Percentiles rank a stretch among this genome's conserved stretches.
phyloP scores from a whole-genome alignment of 2,113 vertebrate genomes.

The Takifugu flavidus region DNA sequence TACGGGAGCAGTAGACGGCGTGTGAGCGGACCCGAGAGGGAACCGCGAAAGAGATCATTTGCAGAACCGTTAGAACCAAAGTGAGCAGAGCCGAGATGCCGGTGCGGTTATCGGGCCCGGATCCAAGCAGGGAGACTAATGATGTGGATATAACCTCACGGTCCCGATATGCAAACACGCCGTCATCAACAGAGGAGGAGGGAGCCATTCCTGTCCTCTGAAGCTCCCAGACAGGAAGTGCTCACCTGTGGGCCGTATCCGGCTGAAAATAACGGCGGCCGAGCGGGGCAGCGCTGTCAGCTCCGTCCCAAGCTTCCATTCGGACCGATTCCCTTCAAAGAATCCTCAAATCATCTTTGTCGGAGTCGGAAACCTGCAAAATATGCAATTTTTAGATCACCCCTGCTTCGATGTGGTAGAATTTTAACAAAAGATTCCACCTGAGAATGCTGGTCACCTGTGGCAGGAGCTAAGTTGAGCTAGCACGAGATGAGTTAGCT shows the following conservation, averaged over 20 bases:
- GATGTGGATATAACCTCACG: constrained; percentile 46
- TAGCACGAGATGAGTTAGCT: too few relatives aligned
- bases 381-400: too few relatives aligned
- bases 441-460: too few relatives aligned
- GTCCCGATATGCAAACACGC: constrained; percentile 57
- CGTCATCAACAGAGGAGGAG: constrained; percentile 42
- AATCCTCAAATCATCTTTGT: too few relatives aligned
- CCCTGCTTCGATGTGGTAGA: too few relatives aligned
- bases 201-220: constrained; percentile 21
- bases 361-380: too few relatives aligned
- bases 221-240: constrained; percentile 24
- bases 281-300: background rate
- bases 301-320: background rate
- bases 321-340: too few relatives aligned
- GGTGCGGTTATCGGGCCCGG: constrained; percentile 35
- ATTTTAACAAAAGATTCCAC: too few relatives aligned
- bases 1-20: constrained; percentile 40
- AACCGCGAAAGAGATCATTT: constrained; percentile 43
- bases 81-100: constrained; percentile 31
- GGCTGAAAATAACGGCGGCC: background rate
- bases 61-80: constrained; percentile 47
- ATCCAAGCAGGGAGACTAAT: constrained; percentile 61
- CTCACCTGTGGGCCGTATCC: constrained; percentile 20
- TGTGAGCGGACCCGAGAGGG: constrained; percentile 21
- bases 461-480: too few relatives aligned